Percentiles rank a stretch among this genome's conserved stretches.
phyloP scores from a whole-genome alignment of 2,888 invertebrate genomes.

The Andrena hattorfiana region DNA sequence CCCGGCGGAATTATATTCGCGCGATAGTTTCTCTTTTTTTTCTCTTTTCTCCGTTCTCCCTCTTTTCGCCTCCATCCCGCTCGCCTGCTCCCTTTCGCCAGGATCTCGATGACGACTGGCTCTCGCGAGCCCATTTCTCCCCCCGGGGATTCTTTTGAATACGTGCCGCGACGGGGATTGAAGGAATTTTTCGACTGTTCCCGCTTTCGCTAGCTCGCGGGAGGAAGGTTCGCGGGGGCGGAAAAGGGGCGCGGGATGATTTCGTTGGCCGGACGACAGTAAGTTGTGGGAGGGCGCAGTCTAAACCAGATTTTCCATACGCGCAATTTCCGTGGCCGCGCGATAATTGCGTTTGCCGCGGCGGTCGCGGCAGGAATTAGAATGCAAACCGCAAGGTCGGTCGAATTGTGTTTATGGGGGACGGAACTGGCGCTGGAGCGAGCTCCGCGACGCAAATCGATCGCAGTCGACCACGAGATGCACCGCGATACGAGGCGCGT shows the following conservation, averaged over 20 bases:
- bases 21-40: slow-evolving; percentile 38
- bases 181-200: neutral
- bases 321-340: slow-evolving; percentile 65
- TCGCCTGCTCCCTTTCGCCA: slow-evolving; percentile 13
- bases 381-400: slow-evolving; percentile 72
- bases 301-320: slow-evolving; percentile 62
- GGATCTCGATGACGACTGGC: slow-evolving; percentile 5
- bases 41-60: neutral
- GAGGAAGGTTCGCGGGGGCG: no score
- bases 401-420: slow-evolving; percentile 69
- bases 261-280: neutral
- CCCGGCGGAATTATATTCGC: slow-evolving; percentile 61
- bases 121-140: slow-evolving; percentile 10
- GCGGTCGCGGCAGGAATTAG: slow-evolving; percentile 69
- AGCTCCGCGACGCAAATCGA: slow-evolving; percentile 53
- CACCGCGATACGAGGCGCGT: slow-evolving; percentile 30
- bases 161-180: no score
- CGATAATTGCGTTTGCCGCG: slow-evolving; percentile 67
- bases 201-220: neutral
- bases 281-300: slow-evolving; percentile 23
- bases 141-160: slow-evolving; percentile 25
- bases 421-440: slow-evolving; percentile 42
- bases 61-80: neutral
- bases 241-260: neutral
- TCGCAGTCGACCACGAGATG: slow-evolving; percentile 50